A percentile compares a stretch with the other conserved stretches of the same genome.
phyloP scores from a whole-genome alignment of 2,113 vertebrate genomes.

The Garra rufa region DNA sequence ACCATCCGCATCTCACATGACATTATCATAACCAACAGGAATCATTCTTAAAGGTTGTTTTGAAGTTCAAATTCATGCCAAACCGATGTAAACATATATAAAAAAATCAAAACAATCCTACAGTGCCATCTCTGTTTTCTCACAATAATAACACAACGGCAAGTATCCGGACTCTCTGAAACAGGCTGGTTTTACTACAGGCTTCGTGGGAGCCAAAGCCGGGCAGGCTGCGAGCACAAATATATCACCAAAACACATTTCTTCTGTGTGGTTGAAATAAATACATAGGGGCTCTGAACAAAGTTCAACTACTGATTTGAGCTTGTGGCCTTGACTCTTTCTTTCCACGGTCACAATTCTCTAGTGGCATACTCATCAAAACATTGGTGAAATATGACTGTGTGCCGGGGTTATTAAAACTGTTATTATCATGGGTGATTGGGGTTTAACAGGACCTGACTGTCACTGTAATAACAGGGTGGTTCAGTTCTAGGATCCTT shows the following conservation, averaged over 20 bases:
- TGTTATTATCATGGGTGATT: slow-evolving; percentile 75
- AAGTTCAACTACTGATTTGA: slow-evolving; percentile 65
- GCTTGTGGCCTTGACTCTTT: slow-evolving; percentile 64
- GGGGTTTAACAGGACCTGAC: slow-evolving; percentile 75
- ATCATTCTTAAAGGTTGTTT: not conserved
- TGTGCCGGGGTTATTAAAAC: slow-evolving; percentile 74
- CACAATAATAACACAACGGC: not conserved
- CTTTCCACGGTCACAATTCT: slow-evolving; percentile 70
- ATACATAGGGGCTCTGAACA: slow-evolving; percentile 59
- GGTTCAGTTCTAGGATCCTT: slow-evolving; percentile 54
- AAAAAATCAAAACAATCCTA: slow-evolving; percentile 16
- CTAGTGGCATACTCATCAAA: slow-evolving; percentile 66
- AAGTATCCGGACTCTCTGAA: not conserved
- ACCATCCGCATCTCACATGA: not conserved
- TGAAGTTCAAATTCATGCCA: not conserved
- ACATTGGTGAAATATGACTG: slow-evolving; percentile 76
- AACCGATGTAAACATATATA: not conserved
- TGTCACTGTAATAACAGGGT: slow-evolving; percentile 78
- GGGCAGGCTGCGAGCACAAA: slow-evolving; percentile 32
- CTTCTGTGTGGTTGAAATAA: slow-evolving; percentile 51
- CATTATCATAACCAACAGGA: not conserved
- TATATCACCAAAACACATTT: slow-evolving; percentile 51
- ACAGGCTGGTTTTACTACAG: slow-evolving; percentile 9
- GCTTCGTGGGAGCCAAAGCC: slow-evolving; percentile 11
- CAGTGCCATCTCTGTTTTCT: not conserved